These are phyloP conservation scores for Sebastes wilsoni DNA, from an alignment of 2,797 vertebrate species.

Conservation along the genomic window DNA sequence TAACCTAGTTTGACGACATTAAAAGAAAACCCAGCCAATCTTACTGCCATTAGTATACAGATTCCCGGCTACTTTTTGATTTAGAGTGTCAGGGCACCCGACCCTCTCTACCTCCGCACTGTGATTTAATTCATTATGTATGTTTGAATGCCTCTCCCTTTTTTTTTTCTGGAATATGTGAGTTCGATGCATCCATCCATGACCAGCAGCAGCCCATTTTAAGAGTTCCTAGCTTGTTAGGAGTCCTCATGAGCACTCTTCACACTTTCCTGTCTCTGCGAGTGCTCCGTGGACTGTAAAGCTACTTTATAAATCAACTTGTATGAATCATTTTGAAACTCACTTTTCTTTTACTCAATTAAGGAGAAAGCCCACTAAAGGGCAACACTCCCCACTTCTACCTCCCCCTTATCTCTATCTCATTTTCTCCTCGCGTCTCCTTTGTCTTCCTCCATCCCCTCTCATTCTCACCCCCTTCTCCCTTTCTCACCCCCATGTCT, in stretches of 20 bases:
- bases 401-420: not conserved
- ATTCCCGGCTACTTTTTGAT: constrained; percentile 59
- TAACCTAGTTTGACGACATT: constrained; percentile 66
- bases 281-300: constrained; percentile 76
- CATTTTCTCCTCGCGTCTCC: constrained; percentile 26
- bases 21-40: constrained; percentile 57
- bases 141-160: constrained; percentile 72
- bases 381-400: constrained; percentile 14
- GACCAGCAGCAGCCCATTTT: constrained; percentile 70
- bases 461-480: constrained; percentile 13
- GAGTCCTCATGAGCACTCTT: constrained; percentile 78
- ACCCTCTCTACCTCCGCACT: constrained; percentile 40
- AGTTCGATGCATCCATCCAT: constrained; percentile 70
- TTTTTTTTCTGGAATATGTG: constrained; percentile 63
- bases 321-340: constrained; percentile 76
- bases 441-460: constrained; percentile 31
- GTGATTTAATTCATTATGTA: constrained; percentile 79
- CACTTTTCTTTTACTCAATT: constrained; percentile 81
- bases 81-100: constrained; percentile 38
- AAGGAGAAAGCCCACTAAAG: constrained; percentile 71
- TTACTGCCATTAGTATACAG: constrained; percentile 47
- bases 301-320: constrained; percentile 80
- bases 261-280: constrained; percentile 71
- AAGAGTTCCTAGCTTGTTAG: constrained; percentile 79
- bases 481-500: constrained; percentile 49